These are phyloP conservation scores for Ancistrus triradiatus DNA, from an alignment of 2,113 vertebrate species.

Conservation along the genomic window DNA sequence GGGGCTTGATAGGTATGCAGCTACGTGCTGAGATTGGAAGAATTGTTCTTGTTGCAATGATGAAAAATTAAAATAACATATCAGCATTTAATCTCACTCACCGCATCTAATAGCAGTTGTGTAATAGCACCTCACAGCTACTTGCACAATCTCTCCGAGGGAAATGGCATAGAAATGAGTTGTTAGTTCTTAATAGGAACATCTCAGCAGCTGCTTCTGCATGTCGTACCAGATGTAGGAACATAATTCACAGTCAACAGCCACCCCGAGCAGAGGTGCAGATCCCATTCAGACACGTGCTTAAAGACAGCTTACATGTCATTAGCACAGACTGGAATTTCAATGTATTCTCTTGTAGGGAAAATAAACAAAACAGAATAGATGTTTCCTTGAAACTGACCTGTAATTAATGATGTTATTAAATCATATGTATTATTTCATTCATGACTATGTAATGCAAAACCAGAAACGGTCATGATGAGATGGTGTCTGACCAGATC, in stretches of 20 bases:
- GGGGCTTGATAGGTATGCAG: too few relatives aligned
- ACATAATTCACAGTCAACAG: background rate
- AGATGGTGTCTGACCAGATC: too few relatives aligned
- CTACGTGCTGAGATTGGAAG: too few relatives aligned
- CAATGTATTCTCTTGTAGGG: too few relatives aligned
- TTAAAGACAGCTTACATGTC: too few relatives aligned
- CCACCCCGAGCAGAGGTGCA: background rate
- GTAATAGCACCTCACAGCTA: background rate
- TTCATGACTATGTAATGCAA: too few relatives aligned
- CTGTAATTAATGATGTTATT: too few relatives aligned
- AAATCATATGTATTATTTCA: too few relatives aligned
- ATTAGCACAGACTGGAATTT: too few relatives aligned
- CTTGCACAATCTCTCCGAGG: background rate
- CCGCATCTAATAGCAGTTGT: background rate
- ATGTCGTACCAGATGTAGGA: background rate
- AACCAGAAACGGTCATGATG: too few relatives aligned
- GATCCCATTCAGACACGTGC: background rate
- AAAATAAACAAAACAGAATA: too few relatives aligned
- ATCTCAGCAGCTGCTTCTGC: constrained; percentile 3
- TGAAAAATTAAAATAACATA: background rate
- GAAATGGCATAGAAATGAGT: background rate
- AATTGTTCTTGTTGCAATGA: background rate
- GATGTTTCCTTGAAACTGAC: too few relatives aligned
- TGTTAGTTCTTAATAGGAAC: background rate
- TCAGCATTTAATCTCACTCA: constrained; percentile 6